Evolutionary conservation across 2,888 invertebrate genomes (phyloP).

Genomic region (Thecophora atra): DNA sequence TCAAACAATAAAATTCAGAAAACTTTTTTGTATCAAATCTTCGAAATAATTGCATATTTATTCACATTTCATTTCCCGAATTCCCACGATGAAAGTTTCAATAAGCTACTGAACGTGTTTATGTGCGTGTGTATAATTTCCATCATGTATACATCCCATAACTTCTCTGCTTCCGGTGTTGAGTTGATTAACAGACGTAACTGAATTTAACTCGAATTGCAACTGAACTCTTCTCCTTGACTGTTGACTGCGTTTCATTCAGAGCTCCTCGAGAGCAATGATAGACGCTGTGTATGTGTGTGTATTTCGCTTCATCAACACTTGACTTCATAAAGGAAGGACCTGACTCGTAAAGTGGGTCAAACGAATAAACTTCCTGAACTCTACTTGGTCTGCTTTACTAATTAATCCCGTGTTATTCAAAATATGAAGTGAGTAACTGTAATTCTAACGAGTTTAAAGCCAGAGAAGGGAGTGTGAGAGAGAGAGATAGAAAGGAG

Average conservation of each 20-base stretch:
- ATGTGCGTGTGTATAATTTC: neutral
- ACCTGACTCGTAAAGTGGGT: too few species aligned
- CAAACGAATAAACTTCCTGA: too few species aligned
- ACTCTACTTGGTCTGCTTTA: too few species aligned
- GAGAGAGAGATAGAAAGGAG: neutral
- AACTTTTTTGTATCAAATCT: too few species aligned
- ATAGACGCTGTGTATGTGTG: neutral
- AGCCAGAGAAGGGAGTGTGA: neutral
- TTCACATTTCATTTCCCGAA: too few species aligned
- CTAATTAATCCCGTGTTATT: too few species aligned
- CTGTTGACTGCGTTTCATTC: slow-evolving; percentile 6
- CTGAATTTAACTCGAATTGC: slow-evolving; percentile 30
- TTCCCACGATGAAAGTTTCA: too few species aligned
- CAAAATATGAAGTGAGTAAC: too few species aligned
- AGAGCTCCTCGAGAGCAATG: neutral
- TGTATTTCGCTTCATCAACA: neutral
- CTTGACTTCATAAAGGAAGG: too few species aligned
- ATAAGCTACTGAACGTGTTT: neutral
- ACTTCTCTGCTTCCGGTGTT: slow-evolving; percentile 10
- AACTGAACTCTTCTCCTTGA: slow-evolving; percentile 1
- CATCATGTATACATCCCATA: slow-evolving; percentile 10
- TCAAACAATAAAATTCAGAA: too few species aligned
- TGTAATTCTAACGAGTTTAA: neutral
- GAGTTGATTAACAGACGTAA: slow-evolving; percentile 31
- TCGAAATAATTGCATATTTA: too few species aligned